Base-by-base conservation (phyloP, 1,140 invertebrate species). In the Brevipalpus yothersi region DNA sequence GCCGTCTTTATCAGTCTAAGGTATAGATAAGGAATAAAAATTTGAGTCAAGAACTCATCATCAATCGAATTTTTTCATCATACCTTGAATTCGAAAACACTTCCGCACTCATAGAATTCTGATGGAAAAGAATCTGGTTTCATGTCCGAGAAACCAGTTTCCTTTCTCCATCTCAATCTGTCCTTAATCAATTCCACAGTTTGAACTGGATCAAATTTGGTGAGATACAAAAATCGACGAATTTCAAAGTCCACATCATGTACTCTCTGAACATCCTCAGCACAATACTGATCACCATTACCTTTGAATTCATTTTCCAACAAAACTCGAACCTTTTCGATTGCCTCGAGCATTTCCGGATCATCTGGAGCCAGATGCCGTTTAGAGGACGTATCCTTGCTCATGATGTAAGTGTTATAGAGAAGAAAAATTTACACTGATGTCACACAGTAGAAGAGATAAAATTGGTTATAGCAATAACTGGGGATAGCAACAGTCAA, bases 1-100 rank as follows among this genome's bases (percentile, higher is more conserved):
- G 12, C 59, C 59, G 19, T 31, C 51, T n/a, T 56, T 53, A 41
- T 60, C 59, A 31, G 15, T n/a, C 54, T 53, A 5, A 58, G n/a
- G n/a, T n/a, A 61, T 58, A 5, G 15, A 31, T 40, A 60, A 58
- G n/a, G 58, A n/a, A 40, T 51, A 5, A 31, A 39, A 55, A 55
- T 2, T 2, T 21, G 53, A 55, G 53, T 47, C 19, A 47, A 47
- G 19, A 15, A 19, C 19, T 47, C 2, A 47, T 47, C 13, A 47
- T 15, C 19, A 47, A 4, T 4, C 45, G 7, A 47, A 3, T 47
- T 19, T 47, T 19, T 2, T 19, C 19, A n/a, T 4, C 19, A 47
- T 47, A 15, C 13, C 19, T 47, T 47, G 45, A 47, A 47, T 47
- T 19, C 19, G 45, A 47, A 47, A 47, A n/a, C 13, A 47, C 45